Percentiles rank a stretch among this genome's conserved stretches.
phyloP scores from a whole-genome alignment of 2,113 vertebrate species.

The Puntigrus tetrazona region DNA sequence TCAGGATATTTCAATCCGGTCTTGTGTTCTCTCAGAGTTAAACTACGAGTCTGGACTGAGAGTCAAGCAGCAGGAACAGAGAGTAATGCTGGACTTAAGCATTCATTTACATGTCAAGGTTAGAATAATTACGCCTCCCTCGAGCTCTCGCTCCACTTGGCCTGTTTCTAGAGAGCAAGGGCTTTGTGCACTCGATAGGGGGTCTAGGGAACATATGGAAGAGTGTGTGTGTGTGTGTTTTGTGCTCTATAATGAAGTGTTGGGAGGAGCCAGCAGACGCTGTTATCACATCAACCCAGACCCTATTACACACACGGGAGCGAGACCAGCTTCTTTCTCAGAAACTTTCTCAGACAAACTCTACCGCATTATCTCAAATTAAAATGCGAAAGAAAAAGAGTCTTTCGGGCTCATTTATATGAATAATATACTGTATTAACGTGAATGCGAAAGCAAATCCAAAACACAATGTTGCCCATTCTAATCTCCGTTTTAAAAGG shows the following conservation, averaged over 20 bases:
- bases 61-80: constrained; percentile 3
- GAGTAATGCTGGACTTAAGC: background rate
- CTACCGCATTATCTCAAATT: constrained; percentile 30
- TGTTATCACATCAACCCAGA: constrained; percentile 59
- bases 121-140: constrained; percentile 44
- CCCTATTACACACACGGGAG: constrained; percentile 33
- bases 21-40: background rate
- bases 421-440: constrained; percentile 33
- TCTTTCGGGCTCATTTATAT: background rate
- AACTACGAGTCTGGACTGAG: background rate
- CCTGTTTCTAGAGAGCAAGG: constrained; percentile 35
- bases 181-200: constrained; percentile 44
- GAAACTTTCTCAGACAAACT: constrained; percentile 48
- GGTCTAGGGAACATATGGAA: background rate
- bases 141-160: constrained; percentile 27
- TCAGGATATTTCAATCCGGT: too few species aligned
- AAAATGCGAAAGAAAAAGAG: constrained; percentile 8
- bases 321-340: constrained; percentile 47
- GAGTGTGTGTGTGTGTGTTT: constrained; percentile 29
- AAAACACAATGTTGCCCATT: background rate
- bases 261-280: constrained; percentile 53
- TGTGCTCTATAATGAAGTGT: constrained; percentile 31
- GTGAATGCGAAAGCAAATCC: background rate
- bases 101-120: constrained; percentile 50
- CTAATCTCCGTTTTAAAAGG: background rate